A percentile compares a stretch with the other conserved stretches of the same genome.
Evolutionary conservation across 2,113 vertebrate genomes (phyloP).

Genomic region (Pseudolaguvia tuberculata): DNA sequence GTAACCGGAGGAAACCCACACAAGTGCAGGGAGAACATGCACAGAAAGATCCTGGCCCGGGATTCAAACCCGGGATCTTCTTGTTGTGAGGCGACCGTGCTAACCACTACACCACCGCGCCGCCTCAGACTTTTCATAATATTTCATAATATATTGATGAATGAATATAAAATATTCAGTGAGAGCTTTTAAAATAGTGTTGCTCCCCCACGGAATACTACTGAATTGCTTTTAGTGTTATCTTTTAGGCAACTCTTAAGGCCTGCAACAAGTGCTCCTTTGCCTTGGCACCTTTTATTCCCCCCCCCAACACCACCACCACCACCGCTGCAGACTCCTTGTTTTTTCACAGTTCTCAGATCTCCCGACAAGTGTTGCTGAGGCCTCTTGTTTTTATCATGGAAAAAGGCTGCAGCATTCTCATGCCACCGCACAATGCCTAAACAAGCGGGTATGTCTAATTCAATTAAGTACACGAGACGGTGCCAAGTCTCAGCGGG

Average conservation of each 20-base stretch:
- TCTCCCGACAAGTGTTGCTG: constrained; percentile 66
- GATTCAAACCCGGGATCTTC: too few species aligned
- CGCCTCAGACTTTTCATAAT: too few species aligned
- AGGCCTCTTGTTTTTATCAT: constrained; percentile 58
- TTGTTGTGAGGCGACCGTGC: too few species aligned
- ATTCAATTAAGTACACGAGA: constrained; percentile 75
- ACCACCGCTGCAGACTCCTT: constrained; percentile 20
- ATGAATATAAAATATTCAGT: too few species aligned
- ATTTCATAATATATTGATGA: too few species aligned
- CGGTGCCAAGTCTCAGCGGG: constrained; percentile 70
- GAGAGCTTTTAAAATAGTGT: background rate
- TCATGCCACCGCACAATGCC: constrained; percentile 71
- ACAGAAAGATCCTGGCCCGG: too few species aligned
- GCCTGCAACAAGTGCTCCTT: constrained; percentile 30
- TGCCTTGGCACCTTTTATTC: constrained; percentile 30
- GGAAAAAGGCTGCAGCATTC: constrained; percentile 65
- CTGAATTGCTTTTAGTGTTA: constrained; percentile 20
- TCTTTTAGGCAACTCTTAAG: constrained; percentile 28
- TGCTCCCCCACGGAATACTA: constrained; percentile 19
- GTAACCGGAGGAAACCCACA: too few species aligned
- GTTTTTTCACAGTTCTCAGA: constrained; percentile 57
- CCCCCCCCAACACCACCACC: background rate
- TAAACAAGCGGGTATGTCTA: constrained; percentile 78
- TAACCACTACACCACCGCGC: too few species aligned
- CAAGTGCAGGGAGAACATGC: too few species aligned